Evolutionary conservation across 2,888 invertebrate genomes (phyloP), one percentile per base, ranked within the genome.

Genomic region (Cephonodes hylas): DNA sequence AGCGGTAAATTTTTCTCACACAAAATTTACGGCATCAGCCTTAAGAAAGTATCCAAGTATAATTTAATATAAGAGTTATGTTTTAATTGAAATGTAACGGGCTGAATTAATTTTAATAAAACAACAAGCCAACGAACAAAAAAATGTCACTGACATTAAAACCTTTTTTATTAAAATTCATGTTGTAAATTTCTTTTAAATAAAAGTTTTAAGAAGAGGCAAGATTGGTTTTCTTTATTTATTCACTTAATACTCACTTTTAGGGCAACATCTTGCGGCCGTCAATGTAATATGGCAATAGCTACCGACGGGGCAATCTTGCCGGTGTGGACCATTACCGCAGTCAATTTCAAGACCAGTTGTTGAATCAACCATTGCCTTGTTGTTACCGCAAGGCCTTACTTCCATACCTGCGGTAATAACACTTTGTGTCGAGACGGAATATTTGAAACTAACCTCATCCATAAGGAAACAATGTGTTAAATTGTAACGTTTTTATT

Each of bases 251-350:
- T 73, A 84, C 85, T 85, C 64, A 96, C 97, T 96, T 95, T 97
- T 96, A 72, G 94, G 94, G 81, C 98, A 98, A 84, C 98, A 98
- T 76, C 96, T 95, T 67, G 97, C 96, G 76, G 97, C 96, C 71
- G 95, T 94, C 57, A 95, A 90, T 1, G 96, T 96, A 80, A 96
- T 96, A 88, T 98, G 97, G 85, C 98, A 98, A 89, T 97, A 97
- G 81, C 95, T 96, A 73, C 96, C 96, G 53, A 95, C 95, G 15
- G 97, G 97, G 83, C 98, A 97, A 83, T 96, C 96, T 84, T 95
- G 95, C 56, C 96, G 93, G 75, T 95, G 94, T 4, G 95, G 95
- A 34, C 96, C 96, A 77, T 95, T 96, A 63, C 96, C 96, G 85
- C 97, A 98, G 88, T 96, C 96, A 79, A 96, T 95, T 85, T 97